A percentile compares a stretch with the other conserved stretches of the same genome.
These are phyloP conservation scores for Sinhomidia bicolor DNA, from an alignment of 2,888 invertebrate genomes.

Conservation along the genomic window DNA sequence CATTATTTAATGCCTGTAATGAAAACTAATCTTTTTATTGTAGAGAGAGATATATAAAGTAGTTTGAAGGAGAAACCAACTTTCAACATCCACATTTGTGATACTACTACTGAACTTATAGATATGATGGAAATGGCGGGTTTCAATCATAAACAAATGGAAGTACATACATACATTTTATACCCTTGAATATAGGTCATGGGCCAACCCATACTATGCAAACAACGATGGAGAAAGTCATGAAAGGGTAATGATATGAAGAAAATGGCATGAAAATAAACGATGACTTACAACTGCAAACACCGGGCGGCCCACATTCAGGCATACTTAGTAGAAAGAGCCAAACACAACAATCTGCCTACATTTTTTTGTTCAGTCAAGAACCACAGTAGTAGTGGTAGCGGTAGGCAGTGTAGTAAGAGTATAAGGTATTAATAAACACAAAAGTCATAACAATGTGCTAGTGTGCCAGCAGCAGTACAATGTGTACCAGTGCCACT, in stretches of 20 bases:
- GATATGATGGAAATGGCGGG: background rate
- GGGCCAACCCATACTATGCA: background rate
- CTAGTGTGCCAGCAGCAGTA: no score
- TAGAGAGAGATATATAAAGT: no score
- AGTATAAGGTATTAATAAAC: no score
- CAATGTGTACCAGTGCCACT: background rate
- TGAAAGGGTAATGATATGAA: background rate
- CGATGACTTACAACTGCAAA: constrained; percentile 11
- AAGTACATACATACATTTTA: background rate
- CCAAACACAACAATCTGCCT: background rate
- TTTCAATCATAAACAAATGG: background rate
- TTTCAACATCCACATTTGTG: background rate
- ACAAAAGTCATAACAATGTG: no score
- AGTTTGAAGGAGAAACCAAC: background rate
- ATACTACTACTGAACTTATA: background rate
- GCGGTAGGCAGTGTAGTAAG: background rate
- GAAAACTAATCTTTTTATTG: no score
- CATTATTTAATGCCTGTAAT: no score
- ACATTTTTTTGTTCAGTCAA: no score
- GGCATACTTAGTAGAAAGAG: background rate
- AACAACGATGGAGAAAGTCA: background rate
- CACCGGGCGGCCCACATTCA: background rate
- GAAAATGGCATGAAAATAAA: background rate
- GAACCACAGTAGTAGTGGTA: background rate
- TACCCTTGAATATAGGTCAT: constrained; percentile 15